Conservation (phyloP, 2,888 invertebrate species). For the Dicyrtomina minuta region DNA sequence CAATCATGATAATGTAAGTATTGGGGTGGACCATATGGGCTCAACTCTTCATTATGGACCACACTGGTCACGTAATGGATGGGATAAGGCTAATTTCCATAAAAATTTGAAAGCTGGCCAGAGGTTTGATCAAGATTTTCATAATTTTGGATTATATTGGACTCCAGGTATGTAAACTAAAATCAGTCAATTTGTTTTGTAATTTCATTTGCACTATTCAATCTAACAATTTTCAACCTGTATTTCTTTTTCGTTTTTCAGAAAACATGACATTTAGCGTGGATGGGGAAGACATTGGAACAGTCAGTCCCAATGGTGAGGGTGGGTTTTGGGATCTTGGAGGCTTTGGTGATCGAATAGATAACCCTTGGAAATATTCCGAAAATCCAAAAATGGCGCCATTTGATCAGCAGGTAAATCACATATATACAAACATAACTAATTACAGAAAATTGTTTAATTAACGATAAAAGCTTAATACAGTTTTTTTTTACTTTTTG, state of each 20-base stretch:
- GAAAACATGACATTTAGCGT: slow-evolving; percentile 8
- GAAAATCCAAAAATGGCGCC: slow-evolving; percentile 67
- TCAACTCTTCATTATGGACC: slow-evolving; percentile 56
- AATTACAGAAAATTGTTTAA: no score
- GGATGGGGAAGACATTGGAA: slow-evolving; percentile 62
- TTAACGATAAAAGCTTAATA: no score
- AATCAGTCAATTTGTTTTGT: no score
- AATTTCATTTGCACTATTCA: no score
- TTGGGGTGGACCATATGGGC: slow-evolving; percentile 52
- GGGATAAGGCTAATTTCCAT: neutral
- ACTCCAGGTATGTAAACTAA: no score
- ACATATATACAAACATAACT: no score
- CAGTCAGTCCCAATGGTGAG: slow-evolving; percentile 59
- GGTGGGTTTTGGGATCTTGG: slow-evolving; percentile 70
- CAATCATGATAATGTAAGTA: slow-evolving; percentile 56
- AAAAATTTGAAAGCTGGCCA: no score
- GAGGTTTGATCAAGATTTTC: slow-evolving; percentile 62
- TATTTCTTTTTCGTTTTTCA: no score
- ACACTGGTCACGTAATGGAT: slow-evolving; percentile 57
- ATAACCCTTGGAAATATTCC: slow-evolving; percentile 57
- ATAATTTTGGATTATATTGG: slow-evolving; percentile 69
- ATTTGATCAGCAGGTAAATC: slow-evolving; percentile 67
- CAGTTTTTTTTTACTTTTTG: no score
- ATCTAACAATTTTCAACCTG: no score
- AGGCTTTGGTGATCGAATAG: slow-evolving; percentile 57